These are phyloP conservation scores for Drosophila baimaii DNA, from an alignment of 1,140 invertebrate species.

Conservation along the genomic window DNA sequence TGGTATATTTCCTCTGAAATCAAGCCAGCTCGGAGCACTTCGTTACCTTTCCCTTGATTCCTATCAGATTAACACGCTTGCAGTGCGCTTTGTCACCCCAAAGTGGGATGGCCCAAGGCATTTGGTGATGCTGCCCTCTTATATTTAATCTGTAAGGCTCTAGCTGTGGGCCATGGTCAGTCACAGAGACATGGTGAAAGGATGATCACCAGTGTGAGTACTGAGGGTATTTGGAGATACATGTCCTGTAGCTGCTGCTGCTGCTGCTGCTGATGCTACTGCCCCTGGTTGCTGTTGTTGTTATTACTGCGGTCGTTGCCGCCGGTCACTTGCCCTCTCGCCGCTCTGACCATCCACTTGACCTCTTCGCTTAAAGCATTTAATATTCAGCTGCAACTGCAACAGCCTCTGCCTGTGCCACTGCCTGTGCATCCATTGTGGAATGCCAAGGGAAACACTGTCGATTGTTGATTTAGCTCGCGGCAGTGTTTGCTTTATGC, in stretches of 20 bases:
- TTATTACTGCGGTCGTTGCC: conserved; percentile 26
- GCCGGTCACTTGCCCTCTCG: conserved; percentile 14
- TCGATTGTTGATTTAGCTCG: conserved; percentile 35
- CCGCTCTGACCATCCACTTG: conserved; percentile 24
- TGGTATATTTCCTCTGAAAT: background rate
- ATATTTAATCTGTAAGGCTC: conserved; percentile 10
- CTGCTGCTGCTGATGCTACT: background rate
- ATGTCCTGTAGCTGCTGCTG: conserved; percentile 6
- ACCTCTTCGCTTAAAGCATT: conserved; percentile 24
- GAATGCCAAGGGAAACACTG: conserved; percentile 23
- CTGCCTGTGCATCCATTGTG: conserved; percentile 7
- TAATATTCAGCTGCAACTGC: conserved; percentile 14
- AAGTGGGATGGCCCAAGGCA: background rate
- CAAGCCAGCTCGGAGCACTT: background rate
- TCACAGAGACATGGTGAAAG: conserved; percentile 5
- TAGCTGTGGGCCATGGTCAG: background rate
- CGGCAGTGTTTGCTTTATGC: conserved; percentile 31
- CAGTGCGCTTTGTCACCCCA: conserved; percentile 9
- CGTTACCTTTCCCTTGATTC: background rate
- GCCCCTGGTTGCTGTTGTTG: conserved; percentile 9
- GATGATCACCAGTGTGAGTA: conserved; percentile 1
- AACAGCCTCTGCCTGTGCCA: background rate
- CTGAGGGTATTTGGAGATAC: background rate
- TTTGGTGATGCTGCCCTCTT: background rate
- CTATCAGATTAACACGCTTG: background rate